phyloP scores from a whole-genome alignment of 2,797 vertebrate species.

The Limosa lapponica region DNA sequence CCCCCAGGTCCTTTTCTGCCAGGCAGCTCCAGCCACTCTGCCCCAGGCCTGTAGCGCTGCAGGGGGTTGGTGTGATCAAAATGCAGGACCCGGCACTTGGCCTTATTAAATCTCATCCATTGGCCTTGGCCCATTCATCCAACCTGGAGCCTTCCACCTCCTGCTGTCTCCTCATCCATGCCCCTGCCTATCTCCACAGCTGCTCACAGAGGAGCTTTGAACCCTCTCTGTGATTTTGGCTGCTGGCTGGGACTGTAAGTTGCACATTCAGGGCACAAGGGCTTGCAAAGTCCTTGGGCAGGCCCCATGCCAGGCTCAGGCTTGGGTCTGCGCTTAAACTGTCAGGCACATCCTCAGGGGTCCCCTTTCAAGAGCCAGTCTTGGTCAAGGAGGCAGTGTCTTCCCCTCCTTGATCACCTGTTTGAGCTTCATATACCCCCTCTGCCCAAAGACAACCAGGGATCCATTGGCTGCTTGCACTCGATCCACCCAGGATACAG shows the following conservation, averaged over 20 bases:
- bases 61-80: too few species aligned
- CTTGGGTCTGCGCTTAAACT: not conserved
- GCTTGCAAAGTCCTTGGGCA: not conserved
- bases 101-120: too few species aligned
- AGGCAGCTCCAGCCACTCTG: too few species aligned
- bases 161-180: not conserved
- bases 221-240: not conserved
- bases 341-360: not conserved
- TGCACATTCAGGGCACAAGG: not conserved
- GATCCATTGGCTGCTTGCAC: rapidly evolving
- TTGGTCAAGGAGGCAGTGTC: not conserved
- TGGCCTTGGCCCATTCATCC: too few species aligned
- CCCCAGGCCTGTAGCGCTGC: too few species aligned
- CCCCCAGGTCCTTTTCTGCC: too few species aligned
- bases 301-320: not conserved
- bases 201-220: not conserved
- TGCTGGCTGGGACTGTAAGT: not conserved
- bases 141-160: too few species aligned
- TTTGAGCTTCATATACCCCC: not conserved
- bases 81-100: too few species aligned
- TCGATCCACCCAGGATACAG: not conserved
- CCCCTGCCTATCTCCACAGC: not conserved
- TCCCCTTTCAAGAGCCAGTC: not conserved
- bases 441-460: not conserved
- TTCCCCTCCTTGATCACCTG: not conserved